phyloP scores from a whole-genome alignment of 2,888 invertebrate genomes.

The Metalampra italica region DNA sequence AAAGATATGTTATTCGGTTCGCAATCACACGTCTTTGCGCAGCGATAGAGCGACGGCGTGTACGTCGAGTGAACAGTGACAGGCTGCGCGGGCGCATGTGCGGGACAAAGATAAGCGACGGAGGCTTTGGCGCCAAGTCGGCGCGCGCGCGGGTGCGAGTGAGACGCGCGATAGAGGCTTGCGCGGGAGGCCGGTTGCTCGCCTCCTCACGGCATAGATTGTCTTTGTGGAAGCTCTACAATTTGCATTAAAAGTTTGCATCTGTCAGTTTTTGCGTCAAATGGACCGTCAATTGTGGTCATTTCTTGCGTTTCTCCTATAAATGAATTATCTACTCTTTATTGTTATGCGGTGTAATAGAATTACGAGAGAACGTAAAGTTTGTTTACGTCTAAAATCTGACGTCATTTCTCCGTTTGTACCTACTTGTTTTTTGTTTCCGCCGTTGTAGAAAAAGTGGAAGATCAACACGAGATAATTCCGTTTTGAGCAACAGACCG shows the following conservation, averaged over 20 bases:
- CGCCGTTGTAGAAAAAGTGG: not conserved
- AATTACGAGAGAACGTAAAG: not conserved
- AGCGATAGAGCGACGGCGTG: conserved; percentile 54
- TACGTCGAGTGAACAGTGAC: conserved; percentile 53
- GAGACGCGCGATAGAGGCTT: conserved; percentile 48
- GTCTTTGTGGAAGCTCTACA: conserved; percentile 51
- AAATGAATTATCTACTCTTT: no score
- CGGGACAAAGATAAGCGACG: conserved; percentile 51
- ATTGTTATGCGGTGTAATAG: no score
- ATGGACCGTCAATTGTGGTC: not conserved
- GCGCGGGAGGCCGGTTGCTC: conserved; percentile 71
- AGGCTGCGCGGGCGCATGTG: conserved; percentile 56
- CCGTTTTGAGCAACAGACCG: conserved; percentile 17
- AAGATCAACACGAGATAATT: not conserved
- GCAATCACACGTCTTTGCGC: conserved; percentile 46
- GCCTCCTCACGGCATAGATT: conserved; percentile 48
- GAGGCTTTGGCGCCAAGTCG: conserved; percentile 61
- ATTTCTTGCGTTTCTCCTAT: not conserved
- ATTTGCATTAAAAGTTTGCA: conserved; percentile 26
- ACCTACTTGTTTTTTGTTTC: not conserved
- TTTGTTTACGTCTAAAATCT: not conserved
- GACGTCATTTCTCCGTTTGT: not conserved
- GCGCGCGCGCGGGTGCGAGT: conserved; percentile 36
- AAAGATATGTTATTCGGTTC: conserved; percentile 7
- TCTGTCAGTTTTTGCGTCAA: conserved; percentile 5